phyloP scores from a whole-genome alignment of 2,113 vertebrate genomes.

The Agelaius tricolor region DNA sequence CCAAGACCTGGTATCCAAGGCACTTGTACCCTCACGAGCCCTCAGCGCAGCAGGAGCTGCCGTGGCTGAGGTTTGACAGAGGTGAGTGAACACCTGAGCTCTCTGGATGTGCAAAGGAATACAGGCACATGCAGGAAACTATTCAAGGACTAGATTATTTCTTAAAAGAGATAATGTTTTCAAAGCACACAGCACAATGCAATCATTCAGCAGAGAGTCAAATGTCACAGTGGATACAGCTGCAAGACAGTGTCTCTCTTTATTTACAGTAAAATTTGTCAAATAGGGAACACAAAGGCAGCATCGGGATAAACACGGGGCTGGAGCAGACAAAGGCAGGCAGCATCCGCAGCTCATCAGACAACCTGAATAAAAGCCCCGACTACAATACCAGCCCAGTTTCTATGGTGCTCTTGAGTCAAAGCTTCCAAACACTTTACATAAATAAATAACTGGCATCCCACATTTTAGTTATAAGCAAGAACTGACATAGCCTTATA shows the following conservation, averaged over 20 bases:
- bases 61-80: background rate
- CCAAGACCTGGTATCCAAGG: background rate
- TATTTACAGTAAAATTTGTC: conserved; percentile 63
- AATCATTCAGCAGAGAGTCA: conserved; percentile 49
- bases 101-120: background rate
- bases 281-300: conserved; percentile 52
- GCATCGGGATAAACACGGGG: conserved; percentile 24
- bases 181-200: conserved; percentile 19
- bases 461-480: background rate
- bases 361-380: conserved; percentile 40
- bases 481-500: background rate
- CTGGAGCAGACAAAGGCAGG: conserved; percentile 45
- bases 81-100: background rate
- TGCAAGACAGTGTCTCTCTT: conserved; percentile 45
- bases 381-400: conserved; percentile 27
- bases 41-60: background rate
- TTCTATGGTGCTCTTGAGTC: conserved; percentile 33
- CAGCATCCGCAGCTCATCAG: conserved; percentile 20
- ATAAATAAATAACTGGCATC: conserved; percentile 43
- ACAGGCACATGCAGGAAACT: background rate
- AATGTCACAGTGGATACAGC: conserved; percentile 60
- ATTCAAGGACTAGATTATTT: conserved; percentile 35
- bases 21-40: background rate
- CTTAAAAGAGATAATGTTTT: conserved; percentile 40
- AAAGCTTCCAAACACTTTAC: background rate